A percentile compares a stretch with the other conserved stretches of the same genome.
Evolutionary conservation across 2,888 invertebrate species (phyloP).

Genomic region (Polydrusus tereticollis): DNA sequence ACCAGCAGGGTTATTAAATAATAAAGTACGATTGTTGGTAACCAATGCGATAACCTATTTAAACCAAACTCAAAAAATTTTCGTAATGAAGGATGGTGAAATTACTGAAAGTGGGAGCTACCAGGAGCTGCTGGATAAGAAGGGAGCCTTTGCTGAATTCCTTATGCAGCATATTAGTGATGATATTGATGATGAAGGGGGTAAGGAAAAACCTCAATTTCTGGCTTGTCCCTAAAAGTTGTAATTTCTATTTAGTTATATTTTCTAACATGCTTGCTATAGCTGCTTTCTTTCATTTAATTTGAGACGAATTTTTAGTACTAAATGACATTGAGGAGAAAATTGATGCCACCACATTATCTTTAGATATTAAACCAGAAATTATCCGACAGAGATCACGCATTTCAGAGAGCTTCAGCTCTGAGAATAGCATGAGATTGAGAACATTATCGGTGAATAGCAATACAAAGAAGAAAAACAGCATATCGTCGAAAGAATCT

Average conservation of each 20-base stretch:
- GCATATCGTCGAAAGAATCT: background rate
- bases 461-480: conserved; percentile 53
- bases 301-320: conserved; percentile 66
- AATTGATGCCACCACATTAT: conserved; percentile 71
- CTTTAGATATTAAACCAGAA: conserved; percentile 76
- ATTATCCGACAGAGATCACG: conserved; percentile 76
- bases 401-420: conserved; percentile 77
- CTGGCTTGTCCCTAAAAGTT: no score
- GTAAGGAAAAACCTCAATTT: no score
- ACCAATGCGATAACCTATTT: conserved; percentile 73
- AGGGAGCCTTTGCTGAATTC: conserved; percentile 61
- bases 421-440: conserved; percentile 66
- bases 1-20: conserved; percentile 63
- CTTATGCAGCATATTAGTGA: conserved; percentile 53
- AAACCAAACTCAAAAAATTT: conserved; percentile 69
- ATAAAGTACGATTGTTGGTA: conserved; percentile 69
- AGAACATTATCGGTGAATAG: conserved; percentile 61
- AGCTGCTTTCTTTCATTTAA: no score
- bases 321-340: conserved; percentile 81
- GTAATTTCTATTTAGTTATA: no score
- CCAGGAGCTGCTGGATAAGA: conserved; percentile 64
- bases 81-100: conserved; percentile 68
- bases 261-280: no score
- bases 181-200: conserved; percentile 61
- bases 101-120: conserved; percentile 69